phyloP scores from a whole-genome alignment of 2,113 vertebrate species.

The Panurus biarmicus region DNA sequence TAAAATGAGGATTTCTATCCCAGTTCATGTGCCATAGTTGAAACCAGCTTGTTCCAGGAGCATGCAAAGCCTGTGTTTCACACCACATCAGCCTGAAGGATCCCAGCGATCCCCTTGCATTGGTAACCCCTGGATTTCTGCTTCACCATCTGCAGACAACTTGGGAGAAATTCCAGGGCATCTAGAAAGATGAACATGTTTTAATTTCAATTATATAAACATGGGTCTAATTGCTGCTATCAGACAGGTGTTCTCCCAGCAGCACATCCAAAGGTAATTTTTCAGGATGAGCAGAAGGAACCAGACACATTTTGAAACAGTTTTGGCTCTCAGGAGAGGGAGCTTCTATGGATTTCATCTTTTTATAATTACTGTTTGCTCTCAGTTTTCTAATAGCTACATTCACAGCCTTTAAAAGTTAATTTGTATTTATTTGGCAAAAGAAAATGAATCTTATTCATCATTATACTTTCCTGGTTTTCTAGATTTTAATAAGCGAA shows the following conservation, averaged over 20 bases:
- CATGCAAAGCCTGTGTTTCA: accelerated
- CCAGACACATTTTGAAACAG: background rate
- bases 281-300: background rate
- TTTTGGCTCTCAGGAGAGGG: background rate
- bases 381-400: background rate
- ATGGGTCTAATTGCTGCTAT: background rate
- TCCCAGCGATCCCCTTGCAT: background rate
- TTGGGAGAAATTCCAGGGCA: background rate
- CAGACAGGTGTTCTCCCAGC: background rate
- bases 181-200: background rate
- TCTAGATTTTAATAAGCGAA: slow-evolving; percentile 44
- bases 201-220: background rate
- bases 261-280: background rate
- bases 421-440: background rate
- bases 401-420: background rate
- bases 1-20: background rate
- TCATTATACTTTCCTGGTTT: background rate
- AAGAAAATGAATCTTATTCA: background rate
- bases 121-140: background rate
- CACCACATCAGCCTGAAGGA: background rate
- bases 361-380: background rate
- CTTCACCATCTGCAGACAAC: background rate
- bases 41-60: background rate
- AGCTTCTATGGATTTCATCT: background rate
- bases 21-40: background rate